These are phyloP conservation scores for Carettochelys insculpta DNA, from an alignment of 2,113 vertebrate species.

Conservation along the genomic window DNA sequence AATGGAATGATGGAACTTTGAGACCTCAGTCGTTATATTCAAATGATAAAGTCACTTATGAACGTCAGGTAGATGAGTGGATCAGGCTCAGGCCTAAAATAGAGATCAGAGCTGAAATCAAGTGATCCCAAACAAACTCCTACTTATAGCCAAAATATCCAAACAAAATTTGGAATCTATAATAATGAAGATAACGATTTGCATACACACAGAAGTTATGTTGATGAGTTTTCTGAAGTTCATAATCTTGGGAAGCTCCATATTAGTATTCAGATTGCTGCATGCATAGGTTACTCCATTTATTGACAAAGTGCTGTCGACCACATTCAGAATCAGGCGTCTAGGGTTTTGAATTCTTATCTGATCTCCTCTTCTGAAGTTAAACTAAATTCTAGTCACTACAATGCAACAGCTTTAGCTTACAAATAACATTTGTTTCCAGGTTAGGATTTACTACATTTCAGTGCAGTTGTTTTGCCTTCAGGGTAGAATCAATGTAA, in stretches of 20 bases:
- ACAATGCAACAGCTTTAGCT: neutral
- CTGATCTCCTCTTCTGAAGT: neutral
- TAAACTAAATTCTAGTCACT: slow-evolving; percentile 1
- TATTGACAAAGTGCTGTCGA: neutral
- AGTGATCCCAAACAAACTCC: neutral
- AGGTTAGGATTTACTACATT: slow-evolving; percentile 14
- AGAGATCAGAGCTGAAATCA: neutral
- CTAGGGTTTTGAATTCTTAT: neutral
- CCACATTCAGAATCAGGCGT: neutral
- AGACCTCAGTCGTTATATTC: neutral
- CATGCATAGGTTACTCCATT: neutral
- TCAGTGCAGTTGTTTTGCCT: slow-evolving; percentile 19
- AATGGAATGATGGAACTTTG: neutral
- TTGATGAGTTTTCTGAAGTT: neutral
- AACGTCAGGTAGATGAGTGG: neutral
- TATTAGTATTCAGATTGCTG: neutral
- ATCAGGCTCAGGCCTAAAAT: neutral
- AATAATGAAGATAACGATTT: neutral
- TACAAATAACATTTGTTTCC: slow-evolving; percentile 10
- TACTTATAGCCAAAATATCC: neutral
- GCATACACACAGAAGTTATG: neutral
- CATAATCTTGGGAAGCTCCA: neutral
- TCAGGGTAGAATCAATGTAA: slow-evolving; percentile 8
- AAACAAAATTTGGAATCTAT: neutral
- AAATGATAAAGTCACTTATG: neutral